Base-by-base conservation (phyloP, 2,888 invertebrate genomes). In the Nematopogon swammerdamellus region DNA sequence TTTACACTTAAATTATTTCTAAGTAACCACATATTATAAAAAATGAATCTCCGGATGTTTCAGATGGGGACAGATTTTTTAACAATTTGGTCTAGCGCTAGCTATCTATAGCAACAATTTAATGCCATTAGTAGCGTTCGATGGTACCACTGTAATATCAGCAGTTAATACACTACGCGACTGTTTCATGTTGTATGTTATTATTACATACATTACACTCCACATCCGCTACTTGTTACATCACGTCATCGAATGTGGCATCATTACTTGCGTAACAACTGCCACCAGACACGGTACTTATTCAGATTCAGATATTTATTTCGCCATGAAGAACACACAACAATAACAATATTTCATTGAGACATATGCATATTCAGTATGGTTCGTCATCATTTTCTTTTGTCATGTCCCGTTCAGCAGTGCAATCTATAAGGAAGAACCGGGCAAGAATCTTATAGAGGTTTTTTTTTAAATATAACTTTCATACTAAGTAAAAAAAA, bases 201-300 rank as follows among this genome's bases (percentile, higher is more conserved):
- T 17, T 43, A 17, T 11, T 43, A 43, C 16, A 43, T 43, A 18
- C 43, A 43, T 43, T 6, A 11, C 43, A 43, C 43, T 43, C 18
- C 43, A 43, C 4, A 43, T 43, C 16, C 18, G 43, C 43, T 43
- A 43, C 43, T 43, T 43, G 43, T 6, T 6, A 47, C 25, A 47
- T 47, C 18, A 30, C 47, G 30, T 47, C 47, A 36, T 47, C 19
- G 18, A 47, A 29, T 47, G 47, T 47, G 17, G 47, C 47, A 47
- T 47, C 47, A 18, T 16, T 47, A 47, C 17, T 47, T 47, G 36
- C 18, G 16, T n/a, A 47, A 47, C 19, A 47, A 47, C 47, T 47
- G 47, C 42, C 47, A 30, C 36, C 42, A 30, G 43, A 17, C 43
- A 17, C 14, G 43, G 18, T 4, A 8, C 4, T n/a, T n/a, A n/a